phyloP scores from a whole-genome alignment of 2,888 invertebrate genomes.

The Acleris cristana region DNA sequence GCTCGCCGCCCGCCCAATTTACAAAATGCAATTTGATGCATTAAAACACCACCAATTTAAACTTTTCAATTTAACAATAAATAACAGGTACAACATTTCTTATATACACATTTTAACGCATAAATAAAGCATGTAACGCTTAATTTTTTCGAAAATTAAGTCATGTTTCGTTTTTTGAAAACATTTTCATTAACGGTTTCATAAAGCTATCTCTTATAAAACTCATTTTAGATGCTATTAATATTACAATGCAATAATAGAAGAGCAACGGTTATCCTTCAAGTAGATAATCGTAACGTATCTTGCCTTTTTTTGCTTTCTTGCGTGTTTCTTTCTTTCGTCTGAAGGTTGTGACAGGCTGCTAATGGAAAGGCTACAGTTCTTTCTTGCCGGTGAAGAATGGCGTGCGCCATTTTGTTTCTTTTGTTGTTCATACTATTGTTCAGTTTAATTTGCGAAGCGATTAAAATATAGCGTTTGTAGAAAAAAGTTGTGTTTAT shows the following conservation, averaged over 20 bases:
- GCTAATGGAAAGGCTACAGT: constrained; percentile 75
- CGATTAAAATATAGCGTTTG: constrained; percentile 26
- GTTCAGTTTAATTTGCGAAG: constrained; percentile 32
- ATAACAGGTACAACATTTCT: too few species aligned
- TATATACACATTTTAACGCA: too few species aligned
- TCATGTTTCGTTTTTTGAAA: too few species aligned
- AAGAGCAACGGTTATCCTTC: too few species aligned
- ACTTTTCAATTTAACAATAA: background rate
- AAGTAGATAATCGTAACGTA: constrained; percentile 18
- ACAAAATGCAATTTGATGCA: constrained; percentile 52
- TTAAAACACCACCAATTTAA: constrained; percentile 26
- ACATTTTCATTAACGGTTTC: background rate
- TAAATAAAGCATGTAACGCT: too few species aligned
- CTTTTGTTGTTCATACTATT: constrained; percentile 52
- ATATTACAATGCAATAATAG: too few species aligned
- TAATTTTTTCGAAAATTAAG: too few species aligned
- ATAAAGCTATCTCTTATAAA: too few species aligned
- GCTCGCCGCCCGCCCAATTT: constrained; percentile 32
- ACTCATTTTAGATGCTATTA: too few species aligned
- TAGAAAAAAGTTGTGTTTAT: background rate
- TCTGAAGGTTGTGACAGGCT: constrained; percentile 65
- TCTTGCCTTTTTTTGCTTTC: constrained; percentile 50
- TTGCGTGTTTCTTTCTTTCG: constrained; percentile 50
- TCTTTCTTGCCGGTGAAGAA: constrained; percentile 57
- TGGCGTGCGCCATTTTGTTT: constrained; percentile 52